Base-by-base conservation (phyloP, 2,113 vertebrate species). In the Proterorhinus semilunaris region DNA sequence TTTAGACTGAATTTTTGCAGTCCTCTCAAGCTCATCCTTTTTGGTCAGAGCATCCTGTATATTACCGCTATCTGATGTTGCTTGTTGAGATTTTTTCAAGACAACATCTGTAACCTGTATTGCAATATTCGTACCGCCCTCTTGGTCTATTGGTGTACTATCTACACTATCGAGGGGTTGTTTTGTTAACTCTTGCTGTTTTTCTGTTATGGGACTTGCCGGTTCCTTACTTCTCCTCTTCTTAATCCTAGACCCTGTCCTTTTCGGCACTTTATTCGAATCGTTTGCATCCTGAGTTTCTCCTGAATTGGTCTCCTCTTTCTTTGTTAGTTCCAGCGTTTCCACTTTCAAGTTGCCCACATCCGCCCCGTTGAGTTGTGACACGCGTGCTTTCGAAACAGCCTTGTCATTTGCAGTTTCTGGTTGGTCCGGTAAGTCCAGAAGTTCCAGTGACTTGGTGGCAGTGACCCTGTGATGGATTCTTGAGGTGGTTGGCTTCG, bases 351-450 rank as follows among this genome's bases (percentile, higher is more conserved):
- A 50, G 15, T 8, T 61, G 4, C 7, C 7, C 66, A 51, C 6
- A 77, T 83, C 83, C 62, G 0, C 85, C 62, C 63, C 66, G 6
- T 82, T 86, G 53, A 78, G 79, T 88, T 87, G 79, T 11, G 64
- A 17, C 58, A 69, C 55, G 4, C 4, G 27, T 68, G 72, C 80
- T 68, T 76, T 64, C 44, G 83, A 57, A 55, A 49, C 50, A n/a
- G 10, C 71, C 10, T 66, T 72, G 36, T 73, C 72, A 49, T 62
- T 79, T 2, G 59, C 9, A 82, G 27, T 36, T 36, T 83, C 82
- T 66, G 61, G 89, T 87, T 86, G 74, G 67, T 50, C 90, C 81
- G 79, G 89, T 88, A 12, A 7, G 45, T 81, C 88, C 65, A 71
- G 86, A 84, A 46, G n/a, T 5, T 86, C 47, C 27, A 17, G 47